phyloP scores from a whole-genome alignment of 2,888 invertebrate genomes.

The Meandrusa payeni region DNA sequence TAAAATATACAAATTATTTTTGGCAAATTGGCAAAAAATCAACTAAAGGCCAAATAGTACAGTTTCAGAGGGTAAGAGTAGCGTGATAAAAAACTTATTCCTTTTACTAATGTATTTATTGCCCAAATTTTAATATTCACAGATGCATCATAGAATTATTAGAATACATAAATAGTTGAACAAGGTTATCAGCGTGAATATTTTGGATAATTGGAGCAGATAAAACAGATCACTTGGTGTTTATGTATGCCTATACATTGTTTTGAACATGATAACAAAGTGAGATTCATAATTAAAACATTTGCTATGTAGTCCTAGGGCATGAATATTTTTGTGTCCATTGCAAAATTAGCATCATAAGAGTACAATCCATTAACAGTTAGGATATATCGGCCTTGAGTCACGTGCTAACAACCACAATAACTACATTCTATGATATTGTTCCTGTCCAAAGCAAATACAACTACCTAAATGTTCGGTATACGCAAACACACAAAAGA shows the following conservation, averaged over 20 bases:
- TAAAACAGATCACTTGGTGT: conserved; percentile 20
- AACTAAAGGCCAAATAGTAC: too few species aligned
- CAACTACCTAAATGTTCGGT: conserved; percentile 27
- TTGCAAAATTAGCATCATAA: conserved; percentile 14
- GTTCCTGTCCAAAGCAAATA: conserved; percentile 36
- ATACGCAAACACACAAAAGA: conserved; percentile 11
- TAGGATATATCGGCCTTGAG: conserved; percentile 49
- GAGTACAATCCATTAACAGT: conserved; percentile 37
- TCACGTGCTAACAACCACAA: conserved; percentile 58
- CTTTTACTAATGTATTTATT: too few species aligned
- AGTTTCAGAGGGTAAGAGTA: too few species aligned
- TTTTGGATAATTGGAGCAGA: conserved; percentile 18
- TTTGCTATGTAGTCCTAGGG: conserved; percentile 16
- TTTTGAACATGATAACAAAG: conserved; percentile 41
- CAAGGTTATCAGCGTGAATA: too few species aligned
- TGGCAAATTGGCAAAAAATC: too few species aligned
- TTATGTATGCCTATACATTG: conserved; percentile 25
- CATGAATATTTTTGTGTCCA: conserved; percentile 22
- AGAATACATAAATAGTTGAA: too few species aligned
- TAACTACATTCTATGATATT: conserved; percentile 39
- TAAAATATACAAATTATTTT: too few species aligned
- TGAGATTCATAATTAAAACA: conserved; percentile 51
- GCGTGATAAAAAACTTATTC: too few species aligned
- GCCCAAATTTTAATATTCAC: too few species aligned
- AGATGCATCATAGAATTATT: too few species aligned